Evolutionary conservation across 2,888 invertebrate species (phyloP), one percentile per base, ranked within the genome.

Genomic region (Spodoptera picta): DNA sequence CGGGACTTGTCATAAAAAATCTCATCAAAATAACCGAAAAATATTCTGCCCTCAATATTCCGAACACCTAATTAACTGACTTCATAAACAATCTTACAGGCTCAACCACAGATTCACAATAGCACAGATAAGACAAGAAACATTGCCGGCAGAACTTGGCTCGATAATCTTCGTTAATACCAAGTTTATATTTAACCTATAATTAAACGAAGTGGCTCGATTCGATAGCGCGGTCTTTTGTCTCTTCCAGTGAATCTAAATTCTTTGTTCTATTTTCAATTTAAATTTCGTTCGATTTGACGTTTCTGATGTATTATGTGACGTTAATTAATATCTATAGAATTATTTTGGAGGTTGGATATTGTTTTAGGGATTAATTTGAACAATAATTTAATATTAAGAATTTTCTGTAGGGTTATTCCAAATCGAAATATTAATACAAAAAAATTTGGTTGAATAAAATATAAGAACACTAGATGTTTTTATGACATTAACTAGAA

Each of bases 151-250:
- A 48, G 41, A 53, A 57, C 69, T 53, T 69, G 66, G 46, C 54
- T 58, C 76, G 75, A 83, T 83, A 81, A 85, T 85, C 84, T 79
- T 80, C 60, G 74, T 78, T 82, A 84, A 84, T 81, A 75, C 77
- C 67, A 62, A 69, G 65, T 78, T 79, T 64, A 82, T 72, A 82
- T 84, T 84, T 83, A 85, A 84, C 79, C 80, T 83, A 84, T 85
- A 84, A 86, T 86, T 86, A 86, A 82, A 84, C 68, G 51, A 67
- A 69, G 60, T 69, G 73, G 53, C 69, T 47, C 72, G 79, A 76
- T 79, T 79, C 79, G 79, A 84, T 83, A 82, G 69, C 77, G 59
- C 41, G 53, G 69, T 71, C 83, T 80, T 82, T 84, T 83, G 82
- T 81, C 83, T 78, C 79, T 69, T 78, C 75, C 59, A 67, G 73